phyloP scores from a whole-genome alignment of 92 coral and sea anemone species.

The Micromussa lordhowensis region DNA sequence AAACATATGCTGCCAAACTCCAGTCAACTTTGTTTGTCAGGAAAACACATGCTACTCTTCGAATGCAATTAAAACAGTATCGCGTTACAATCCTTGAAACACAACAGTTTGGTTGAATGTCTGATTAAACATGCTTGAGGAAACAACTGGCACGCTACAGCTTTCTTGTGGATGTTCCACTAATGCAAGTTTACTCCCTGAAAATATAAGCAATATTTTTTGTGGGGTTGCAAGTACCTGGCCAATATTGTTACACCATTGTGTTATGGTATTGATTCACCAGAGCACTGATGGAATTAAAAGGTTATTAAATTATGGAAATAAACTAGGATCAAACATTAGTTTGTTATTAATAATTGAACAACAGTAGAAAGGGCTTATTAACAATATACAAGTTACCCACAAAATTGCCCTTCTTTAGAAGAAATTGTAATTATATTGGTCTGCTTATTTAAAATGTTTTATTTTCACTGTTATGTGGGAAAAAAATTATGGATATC shows the following conservation, averaged over 20 bases:
- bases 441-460: background rate
- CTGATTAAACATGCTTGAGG: background rate
- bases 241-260: background rate
- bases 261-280: background rate
- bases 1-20: background rate
- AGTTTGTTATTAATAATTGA: background rate
- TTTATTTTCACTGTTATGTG: background rate
- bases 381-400: background rate
- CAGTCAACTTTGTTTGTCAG: background rate
- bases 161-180: background rate
- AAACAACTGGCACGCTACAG: background rate
- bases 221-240: background rate
- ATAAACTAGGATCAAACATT: background rate
- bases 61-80: background rate
- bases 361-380: background rate
- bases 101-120: background rate
- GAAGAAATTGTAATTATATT: background rate
- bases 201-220: background rate
- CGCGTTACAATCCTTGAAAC: conserved; percentile 6
- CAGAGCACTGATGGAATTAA: background rate
- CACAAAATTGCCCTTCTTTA: background rate
- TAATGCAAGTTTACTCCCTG: background rate
- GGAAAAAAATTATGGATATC: no score
- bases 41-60: background rate
- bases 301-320: background rate